Conservation (phyloP, 2,888 invertebrate genomes). For the Blastobasis adustella region DNA sequence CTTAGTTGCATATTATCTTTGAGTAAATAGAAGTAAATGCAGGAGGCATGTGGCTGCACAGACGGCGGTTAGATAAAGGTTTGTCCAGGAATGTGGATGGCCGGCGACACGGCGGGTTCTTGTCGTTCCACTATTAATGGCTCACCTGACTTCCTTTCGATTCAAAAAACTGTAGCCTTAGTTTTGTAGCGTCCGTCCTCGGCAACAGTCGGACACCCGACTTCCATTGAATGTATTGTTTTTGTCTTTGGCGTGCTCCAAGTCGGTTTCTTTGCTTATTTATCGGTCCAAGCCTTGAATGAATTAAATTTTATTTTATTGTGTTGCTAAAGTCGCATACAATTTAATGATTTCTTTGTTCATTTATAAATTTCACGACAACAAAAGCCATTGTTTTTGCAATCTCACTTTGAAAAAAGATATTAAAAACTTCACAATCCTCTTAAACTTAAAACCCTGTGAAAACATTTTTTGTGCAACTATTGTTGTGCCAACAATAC, state of each 20-base stretch:
- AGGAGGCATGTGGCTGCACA: slow-evolving; percentile 3
- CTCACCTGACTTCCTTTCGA: slow-evolving; percentile 31
- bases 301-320: not conserved
- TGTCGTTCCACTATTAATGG: slow-evolving; percentile 33
- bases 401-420: slow-evolving; percentile 26
- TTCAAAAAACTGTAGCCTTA: slow-evolving; percentile 21
- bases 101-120: slow-evolving; percentile 26
- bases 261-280: not conserved
- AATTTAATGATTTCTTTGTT: not conserved
- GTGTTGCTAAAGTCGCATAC: not conserved
- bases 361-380: not conserved
- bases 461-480: slow-evolving; percentile 39
- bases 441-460: slow-evolving; percentile 19
- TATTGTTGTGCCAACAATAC: slow-evolving; percentile 39
- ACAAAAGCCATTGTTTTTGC: slow-evolving; percentile 34
- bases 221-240: not conserved
- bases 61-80: slow-evolving; percentile 29
- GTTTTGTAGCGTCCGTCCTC: slow-evolving; percentile 1
- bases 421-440: slow-evolving; percentile 31
- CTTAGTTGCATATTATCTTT: no score
- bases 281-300: not conserved
- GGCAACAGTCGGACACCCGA: not conserved
- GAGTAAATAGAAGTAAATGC: not conserved
- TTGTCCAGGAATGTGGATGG: slow-evolving; percentile 39
- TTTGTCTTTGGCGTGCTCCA: not conserved